These are phyloP conservation scores for Palythoa caribaeorum DNA, from an alignment of 92 coral and sea anemone genomes.

Conservation along the genomic window DNA sequence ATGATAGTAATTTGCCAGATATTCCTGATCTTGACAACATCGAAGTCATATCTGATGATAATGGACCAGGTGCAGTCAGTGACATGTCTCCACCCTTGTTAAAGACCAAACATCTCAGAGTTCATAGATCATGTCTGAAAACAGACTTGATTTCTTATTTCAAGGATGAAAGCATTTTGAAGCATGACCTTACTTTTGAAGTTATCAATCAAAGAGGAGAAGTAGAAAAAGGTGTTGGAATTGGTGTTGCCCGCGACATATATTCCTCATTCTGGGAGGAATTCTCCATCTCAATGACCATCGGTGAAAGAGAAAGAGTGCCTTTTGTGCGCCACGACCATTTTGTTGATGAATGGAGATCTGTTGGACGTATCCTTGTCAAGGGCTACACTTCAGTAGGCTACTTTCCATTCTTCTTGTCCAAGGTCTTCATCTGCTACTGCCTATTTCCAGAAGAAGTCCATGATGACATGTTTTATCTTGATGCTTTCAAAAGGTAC, in stretches of 20 bases:
- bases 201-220: slow-evolving; percentile 63
- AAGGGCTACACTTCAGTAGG: slow-evolving; percentile 61
- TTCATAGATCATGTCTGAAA: slow-evolving; percentile 7
- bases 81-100: slow-evolving; percentile 12
- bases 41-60: neutral
- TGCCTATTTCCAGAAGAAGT: slow-evolving; percentile 54
- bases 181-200: slow-evolving; percentile 35
- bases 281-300: slow-evolving; percentile 59
- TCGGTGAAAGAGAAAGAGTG: slow-evolving; percentile 73
- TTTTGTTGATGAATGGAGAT: slow-evolving; percentile 77
- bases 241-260: slow-evolving; percentile 57
- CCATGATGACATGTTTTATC: slow-evolving; percentile 26
- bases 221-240: slow-evolving; percentile 54
- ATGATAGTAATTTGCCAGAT: slow-evolving; percentile 5
- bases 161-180: slow-evolving; percentile 44
- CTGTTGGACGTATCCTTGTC: slow-evolving; percentile 66
- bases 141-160: slow-evolving; percentile 26
- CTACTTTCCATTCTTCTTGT: slow-evolving; percentile 65
- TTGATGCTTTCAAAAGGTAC: slow-evolving; percentile 51
- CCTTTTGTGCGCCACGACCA: slow-evolving; percentile 77
- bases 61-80: slow-evolving; percentile 18
- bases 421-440: slow-evolving; percentile 63
- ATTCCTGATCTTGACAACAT: neutral
- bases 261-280: slow-evolving; percentile 65
- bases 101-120: slow-evolving; percentile 7